These are phyloP conservation scores for Eilema caniola DNA, from an alignment of 2,888 invertebrate genomes.

Conservation along the genomic window DNA sequence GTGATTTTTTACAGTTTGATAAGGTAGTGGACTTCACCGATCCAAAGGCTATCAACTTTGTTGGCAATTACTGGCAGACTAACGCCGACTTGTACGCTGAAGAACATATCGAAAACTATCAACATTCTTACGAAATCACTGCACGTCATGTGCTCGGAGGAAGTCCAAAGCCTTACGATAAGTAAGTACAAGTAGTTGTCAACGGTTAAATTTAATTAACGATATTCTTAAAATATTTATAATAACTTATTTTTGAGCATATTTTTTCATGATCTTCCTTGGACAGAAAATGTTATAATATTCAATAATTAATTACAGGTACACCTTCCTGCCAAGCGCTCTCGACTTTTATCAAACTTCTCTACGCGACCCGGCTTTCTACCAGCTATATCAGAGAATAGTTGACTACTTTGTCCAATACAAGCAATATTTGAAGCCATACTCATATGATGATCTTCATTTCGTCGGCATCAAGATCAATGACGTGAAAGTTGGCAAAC, in stretches of 20 bases:
- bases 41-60: conserved; percentile 82
- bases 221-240: no score
- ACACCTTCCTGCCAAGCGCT: conserved; percentile 84
- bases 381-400: conserved; percentile 89
- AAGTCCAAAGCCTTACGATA: conserved; percentile 59
- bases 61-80: conserved; percentile 86
- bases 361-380: conserved; percentile 91
- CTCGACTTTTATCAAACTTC: conserved; percentile 89
- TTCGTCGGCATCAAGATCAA: conserved; percentile 88
- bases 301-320: no score
- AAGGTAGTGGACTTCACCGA: conserved; percentile 69
- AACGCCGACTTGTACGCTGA: conserved; percentile 82
- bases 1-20: conserved; percentile 63
- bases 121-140: conserved; percentile 87
- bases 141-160: conserved; percentile 80
- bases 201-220: no score
- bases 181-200: conserved; percentile 58
- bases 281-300: no score
- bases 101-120: conserved; percentile 63
- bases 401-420: conserved; percentile 86
- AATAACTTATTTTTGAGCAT: no score
- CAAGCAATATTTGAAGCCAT: conserved; percentile 86
- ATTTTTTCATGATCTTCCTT: no score
- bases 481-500: conserved; percentile 87
- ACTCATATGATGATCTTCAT: conserved; percentile 85